Percentiles rank a stretch among this genome's conserved stretches.
Evolutionary conservation across 2,113 vertebrate genomes (phyloP).

Genomic region (Pterocles orientalis): DNA sequence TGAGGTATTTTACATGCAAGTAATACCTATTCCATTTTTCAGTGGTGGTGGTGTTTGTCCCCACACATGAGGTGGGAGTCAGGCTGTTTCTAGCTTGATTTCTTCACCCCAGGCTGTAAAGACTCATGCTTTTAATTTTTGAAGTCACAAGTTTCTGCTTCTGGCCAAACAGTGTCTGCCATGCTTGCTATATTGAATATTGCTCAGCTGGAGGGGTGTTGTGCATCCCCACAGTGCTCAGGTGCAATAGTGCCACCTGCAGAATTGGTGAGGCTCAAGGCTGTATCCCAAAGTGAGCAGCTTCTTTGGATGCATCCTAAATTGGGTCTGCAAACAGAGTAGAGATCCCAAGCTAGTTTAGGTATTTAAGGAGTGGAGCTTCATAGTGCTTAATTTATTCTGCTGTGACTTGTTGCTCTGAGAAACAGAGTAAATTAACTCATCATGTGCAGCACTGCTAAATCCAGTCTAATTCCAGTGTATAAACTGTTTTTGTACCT

Average conservation of each 20-base stretch:
- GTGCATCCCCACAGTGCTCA: accelerated
- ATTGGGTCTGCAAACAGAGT: accelerated
- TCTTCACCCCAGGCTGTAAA: not conserved
- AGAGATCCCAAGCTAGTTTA: not conserved
- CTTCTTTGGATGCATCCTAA: not conserved
- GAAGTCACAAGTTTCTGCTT: not conserved
- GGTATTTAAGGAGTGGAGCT: not conserved
- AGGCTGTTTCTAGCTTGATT: not conserved
- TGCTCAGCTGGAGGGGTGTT: not conserved
- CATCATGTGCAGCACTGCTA: not conserved
- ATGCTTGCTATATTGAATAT: accelerated
- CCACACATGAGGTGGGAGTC: accelerated
- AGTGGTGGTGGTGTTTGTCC: no score
- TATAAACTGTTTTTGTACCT: not conserved
- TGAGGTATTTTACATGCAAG: accelerated
- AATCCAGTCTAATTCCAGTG: not conserved
- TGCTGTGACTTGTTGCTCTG: not conserved
- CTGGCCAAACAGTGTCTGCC: not conserved
- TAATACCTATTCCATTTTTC: not conserved
- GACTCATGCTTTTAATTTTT: not conserved
- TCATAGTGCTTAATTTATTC: not conserved
- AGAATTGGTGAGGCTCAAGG: accelerated
- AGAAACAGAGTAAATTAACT: not conserved
- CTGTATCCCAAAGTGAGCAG: accelerated
- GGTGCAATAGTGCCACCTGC: accelerated